These are phyloP conservation scores for Phyllotreta striolata DNA, from an alignment of 2,888 invertebrate species.

Conservation along the genomic window DNA sequence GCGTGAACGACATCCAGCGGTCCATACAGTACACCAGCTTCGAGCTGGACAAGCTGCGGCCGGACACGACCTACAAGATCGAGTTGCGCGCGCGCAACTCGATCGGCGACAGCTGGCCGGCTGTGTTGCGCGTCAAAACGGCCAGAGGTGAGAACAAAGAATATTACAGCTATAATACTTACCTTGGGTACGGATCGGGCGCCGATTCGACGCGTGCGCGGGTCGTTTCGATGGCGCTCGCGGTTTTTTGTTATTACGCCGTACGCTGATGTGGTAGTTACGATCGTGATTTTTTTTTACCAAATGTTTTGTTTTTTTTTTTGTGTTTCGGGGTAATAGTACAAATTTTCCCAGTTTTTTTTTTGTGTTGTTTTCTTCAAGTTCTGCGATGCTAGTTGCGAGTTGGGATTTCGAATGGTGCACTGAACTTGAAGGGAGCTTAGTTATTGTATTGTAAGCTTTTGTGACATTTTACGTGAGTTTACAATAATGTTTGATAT, in stretches of 20 bases:
- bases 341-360: not conserved
- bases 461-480: too few species aligned
- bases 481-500: too few species aligned
- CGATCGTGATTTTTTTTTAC: constrained; percentile 24
- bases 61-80: constrained; percentile 85
- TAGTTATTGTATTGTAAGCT: too few species aligned
- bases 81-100: constrained; percentile 86
- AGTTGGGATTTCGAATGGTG: too few species aligned
- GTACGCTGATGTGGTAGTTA: constrained; percentile 26
- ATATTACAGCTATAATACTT: constrained; percentile 47
- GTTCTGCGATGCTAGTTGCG: too few species aligned
- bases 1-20: constrained; percentile 68
- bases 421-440: too few species aligned
- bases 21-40: constrained; percentile 71
- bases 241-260: constrained; percentile 40
- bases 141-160: constrained; percentile 78
- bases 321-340: constrained; percentile 13
- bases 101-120: constrained; percentile 83
- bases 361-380: too few species aligned
- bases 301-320: constrained; percentile 35
- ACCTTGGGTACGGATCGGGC: constrained; percentile 24
- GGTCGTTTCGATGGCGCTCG: constrained; percentile 36
- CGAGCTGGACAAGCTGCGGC: constrained; percentile 73
- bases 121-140: constrained; percentile 82
- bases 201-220: constrained; percentile 25